Conservation (phyloP, 1,140 invertebrate species). For the Thaumatotibia leucotreta region DNA sequence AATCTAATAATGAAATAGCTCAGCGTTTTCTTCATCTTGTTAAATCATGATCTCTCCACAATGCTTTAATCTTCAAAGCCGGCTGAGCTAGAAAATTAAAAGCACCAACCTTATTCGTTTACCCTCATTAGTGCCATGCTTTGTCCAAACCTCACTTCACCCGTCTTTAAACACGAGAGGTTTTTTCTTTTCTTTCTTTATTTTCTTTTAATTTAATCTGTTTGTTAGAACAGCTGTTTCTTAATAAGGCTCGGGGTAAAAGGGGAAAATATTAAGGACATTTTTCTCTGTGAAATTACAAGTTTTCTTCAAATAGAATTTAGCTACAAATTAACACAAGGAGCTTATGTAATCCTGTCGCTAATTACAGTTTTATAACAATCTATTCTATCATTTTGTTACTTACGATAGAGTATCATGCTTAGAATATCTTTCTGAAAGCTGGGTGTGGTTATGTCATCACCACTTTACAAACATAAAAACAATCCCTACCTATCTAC, state of each 20-base stretch:
- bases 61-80: background rate
- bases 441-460: no score
- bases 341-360: no score
- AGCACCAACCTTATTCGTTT: background rate
- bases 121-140: slow-evolving; percentile 14
- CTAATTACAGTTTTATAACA: no score
- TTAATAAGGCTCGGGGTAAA: slow-evolving; percentile 35
- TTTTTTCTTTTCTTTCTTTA: background rate
- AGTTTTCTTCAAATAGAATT: slow-evolving; percentile 9
- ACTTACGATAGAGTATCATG: no score
- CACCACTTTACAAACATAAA: no score
- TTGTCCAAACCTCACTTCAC: background rate
- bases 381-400: no score
- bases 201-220: slow-evolving; percentile 44
- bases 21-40: background rate
- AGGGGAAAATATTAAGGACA: slow-evolving; percentile 20
- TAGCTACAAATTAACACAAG: background rate
- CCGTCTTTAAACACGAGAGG: background rate
- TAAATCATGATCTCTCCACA: background rate
- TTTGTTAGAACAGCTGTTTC: slow-evolving; percentile 44
- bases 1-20: background rate
- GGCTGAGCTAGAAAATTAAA: background rate
- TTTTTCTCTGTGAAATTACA: slow-evolving; percentile 14
- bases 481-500: no score
- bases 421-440: no score